Base-by-base conservation (phyloP, 2,888 invertebrate genomes). In the Volucella inanis region DNA sequence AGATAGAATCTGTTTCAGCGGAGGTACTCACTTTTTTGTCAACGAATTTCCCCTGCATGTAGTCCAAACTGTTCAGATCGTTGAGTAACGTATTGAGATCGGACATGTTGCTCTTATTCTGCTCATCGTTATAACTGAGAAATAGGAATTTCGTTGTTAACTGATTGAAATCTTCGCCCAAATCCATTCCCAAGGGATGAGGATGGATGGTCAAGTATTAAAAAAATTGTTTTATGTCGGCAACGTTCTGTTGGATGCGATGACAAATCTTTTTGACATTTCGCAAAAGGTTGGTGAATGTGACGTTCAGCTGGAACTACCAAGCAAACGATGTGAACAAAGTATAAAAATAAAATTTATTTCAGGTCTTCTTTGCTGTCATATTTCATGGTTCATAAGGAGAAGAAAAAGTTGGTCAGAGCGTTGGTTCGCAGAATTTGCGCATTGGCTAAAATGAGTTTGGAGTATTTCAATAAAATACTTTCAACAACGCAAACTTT, bases 1-100 rank as follows among this genome's bases (percentile, higher is more conserved):
- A 75, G 62, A 49, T 64, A 49, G 0, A 38, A 0, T 15, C 15
- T 59, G 41, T 15, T 41, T 64, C 4, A n/a, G 11, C 12, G 38
- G 45, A 55, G 18, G 50, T 18, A 54, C 59, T 76, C 65, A 88
- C 88, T 57, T 87, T 87, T n/a, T 80, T 65, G 75, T 88, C 88
- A 8, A 87, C 79, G 4, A 88, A 85, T 59, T 87, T 81, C 18
- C 87, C 83, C 75, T 93, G 89, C 88, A 93, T 93, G 88, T 93
- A 95, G 88, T 95, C 94, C 62, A 95, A 91, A 0, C 93, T 92
- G 90, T 95, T 95, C 47, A 96, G 91, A 87, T 95, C 94, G 88
- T 94, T 94, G 61, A 96, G 92, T 14, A 93, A 90, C 52, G 91
- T 90, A 88, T 94, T 94, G 3, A 95, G 92, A 87, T 92, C 91